Base-by-base conservation (phyloP, 2,888 invertebrate genomes). In the Tigriopus californicus region DNA sequence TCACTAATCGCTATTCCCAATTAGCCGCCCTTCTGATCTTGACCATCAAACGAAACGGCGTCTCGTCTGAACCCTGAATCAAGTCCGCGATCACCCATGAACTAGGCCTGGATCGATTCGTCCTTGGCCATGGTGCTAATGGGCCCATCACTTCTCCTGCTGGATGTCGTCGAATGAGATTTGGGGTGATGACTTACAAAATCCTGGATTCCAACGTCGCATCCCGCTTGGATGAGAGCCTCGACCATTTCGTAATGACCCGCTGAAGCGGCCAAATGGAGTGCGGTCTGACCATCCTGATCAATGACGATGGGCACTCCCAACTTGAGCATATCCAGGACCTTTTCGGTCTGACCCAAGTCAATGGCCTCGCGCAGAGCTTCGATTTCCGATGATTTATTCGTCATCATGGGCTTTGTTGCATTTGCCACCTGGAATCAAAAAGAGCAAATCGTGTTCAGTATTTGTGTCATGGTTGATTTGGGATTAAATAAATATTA, bases 241-340 rank as follows among this genome's bases (percentile, higher is more conserved):
- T 78, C 75, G 63, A 83, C 80, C 65, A 84, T 79, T 66, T 83
- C 81, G 67, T 80, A 75, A 71, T 85, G 82, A 65, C 88, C 88
- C 69, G 85, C 84, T 66, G 85, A 82, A 65, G 85, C 81, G 64
- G 87, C 85, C 67, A 82, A 77, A 69, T 86, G 85, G 65, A 83
- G 68, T 67, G 85, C 78, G 68, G 82, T 80, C 74, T 82, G 79
- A 64, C 85, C 81, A 67, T 80, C 77, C 78, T 79, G 70, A 22
- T 49, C 49, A 20, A 49, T 13, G 20, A 49, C 49, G 15, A 22
- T 20, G 15, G 56, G 56, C 22, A 46, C 56, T 20, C 56, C 56
- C 18, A 20, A 4, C 5, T 56, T 56, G 24, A 56, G 56, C 11
- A 56, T 20, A 13, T 41, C 18, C n/a, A 56, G 13, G 5, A 56